phyloP scores from a whole-genome alignment of 2,888 invertebrate species.

The Folsomia candida region DNA sequence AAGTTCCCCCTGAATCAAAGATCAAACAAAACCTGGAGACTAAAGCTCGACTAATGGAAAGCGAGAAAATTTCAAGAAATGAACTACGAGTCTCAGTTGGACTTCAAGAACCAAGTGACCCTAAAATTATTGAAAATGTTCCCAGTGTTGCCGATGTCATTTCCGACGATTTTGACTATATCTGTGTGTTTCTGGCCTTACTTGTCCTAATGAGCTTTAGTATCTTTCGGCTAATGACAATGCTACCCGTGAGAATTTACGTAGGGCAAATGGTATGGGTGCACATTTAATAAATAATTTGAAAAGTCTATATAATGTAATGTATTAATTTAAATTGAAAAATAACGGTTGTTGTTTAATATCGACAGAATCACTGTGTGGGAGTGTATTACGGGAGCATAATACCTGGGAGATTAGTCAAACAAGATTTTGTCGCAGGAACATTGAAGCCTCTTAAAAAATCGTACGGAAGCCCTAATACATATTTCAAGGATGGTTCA shows the following conservation, averaged over 20 bases:
- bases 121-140: neutral
- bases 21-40: neutral
- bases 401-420: constrained; percentile 30
- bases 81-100: neutral
- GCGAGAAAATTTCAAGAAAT: neutral
- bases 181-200: neutral
- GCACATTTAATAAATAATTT: neutral
- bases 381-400: constrained; percentile 34
- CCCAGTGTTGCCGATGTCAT: constrained; percentile 14
- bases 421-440: constrained; percentile 43
- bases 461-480: neutral
- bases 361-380: constrained; percentile 30
- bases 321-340: too few relatives aligned
- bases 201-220: constrained; percentile 4
- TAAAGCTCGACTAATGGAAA: neutral
- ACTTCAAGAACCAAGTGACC: neutral
- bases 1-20: neutral
- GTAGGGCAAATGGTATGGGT: constrained; percentile 25
- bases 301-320: neutral
- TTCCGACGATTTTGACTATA: neutral
- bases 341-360: too few relatives aligned
- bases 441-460: constrained; percentile 24
- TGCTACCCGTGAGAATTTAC: constrained; percentile 29
- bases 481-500: constrained; percentile 26
- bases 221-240: constrained; percentile 10